Conservation (phyloP, 2,113 vertebrate species). For the Oriolus oriolus region DNA sequence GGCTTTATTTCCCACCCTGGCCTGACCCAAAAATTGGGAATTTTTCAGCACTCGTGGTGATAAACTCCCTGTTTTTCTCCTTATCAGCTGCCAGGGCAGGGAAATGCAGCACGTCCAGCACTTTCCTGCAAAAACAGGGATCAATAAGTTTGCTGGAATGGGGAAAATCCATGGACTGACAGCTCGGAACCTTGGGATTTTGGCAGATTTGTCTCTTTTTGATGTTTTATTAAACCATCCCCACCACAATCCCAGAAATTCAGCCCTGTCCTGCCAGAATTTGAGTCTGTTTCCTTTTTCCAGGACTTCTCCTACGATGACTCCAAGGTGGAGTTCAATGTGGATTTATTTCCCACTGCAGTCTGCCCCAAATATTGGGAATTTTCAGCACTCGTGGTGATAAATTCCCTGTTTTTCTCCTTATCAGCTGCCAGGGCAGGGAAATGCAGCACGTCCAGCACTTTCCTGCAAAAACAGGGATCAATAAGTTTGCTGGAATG, state of each 20-base stretch:
- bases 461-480: neutral
- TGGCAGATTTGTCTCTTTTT: neutral
- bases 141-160: neutral
- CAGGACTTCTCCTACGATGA: conserved; percentile 96
- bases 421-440: neutral
- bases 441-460: neutral
- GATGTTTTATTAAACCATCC: neutral
- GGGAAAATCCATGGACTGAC: neutral
- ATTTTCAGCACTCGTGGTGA: neutral
- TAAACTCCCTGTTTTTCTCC: neutral
- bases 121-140: neutral
- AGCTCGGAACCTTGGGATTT: neutral
- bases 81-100: neutral
- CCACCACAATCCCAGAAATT: no score
- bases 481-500: neutral
- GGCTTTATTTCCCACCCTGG: neutral
- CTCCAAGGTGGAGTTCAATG: conserved; percentile 88
- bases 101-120: neutral
- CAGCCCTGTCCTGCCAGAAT: no score
- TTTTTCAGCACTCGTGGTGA: neutral
- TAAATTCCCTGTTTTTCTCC: neutral
- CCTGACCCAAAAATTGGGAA: neutral
- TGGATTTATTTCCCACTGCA: neutral
- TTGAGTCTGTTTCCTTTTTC: neutral
- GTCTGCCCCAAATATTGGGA: neutral